Base-by-base conservation (phyloP, 1,140 invertebrate species). In the Nephila pilipes region DNA sequence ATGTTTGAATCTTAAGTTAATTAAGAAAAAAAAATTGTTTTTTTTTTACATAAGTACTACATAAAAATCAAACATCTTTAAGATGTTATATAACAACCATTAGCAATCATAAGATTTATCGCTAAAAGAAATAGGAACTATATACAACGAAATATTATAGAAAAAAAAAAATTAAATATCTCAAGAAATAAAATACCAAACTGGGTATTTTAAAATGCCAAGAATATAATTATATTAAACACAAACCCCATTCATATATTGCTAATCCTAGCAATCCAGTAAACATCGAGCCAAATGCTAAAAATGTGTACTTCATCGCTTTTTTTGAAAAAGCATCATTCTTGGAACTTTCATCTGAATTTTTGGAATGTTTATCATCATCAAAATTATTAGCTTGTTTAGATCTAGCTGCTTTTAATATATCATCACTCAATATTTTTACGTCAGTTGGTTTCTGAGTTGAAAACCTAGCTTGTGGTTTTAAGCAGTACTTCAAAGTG, bases 181-280 rank as follows among this genome's bases (percentile, higher is more conserved):
- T 58, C 10, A 58, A 58, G 18, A 1, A 58, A 58, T 22, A 58
- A 1, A 16, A 12, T 14, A 16, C 2, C 0, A 58, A 58, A 12
- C 14, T 12, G n/a, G 1, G 1, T 8, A n/a, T 63, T 63, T 14
- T 10, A n/a, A 29, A 6, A 65, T 3, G 18, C 22, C 8, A 25
- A 12, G 25, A n/a, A 65, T 29, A n/a, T n/a, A 65, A 65, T 36
- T n/a, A n/a, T n/a, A n/a, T n/a, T 83, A 16, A n/a, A 16, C 38
- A 90, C 93, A 25, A 65, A 93, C 93, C 93, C 93, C 93, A 93
- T 93, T 93, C 93, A 29, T 93, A 91, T 29, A 93, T 83, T 54
- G 81, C 58, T 12, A 90, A 32, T 87, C 88, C 93, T 3, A 85
- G 2, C 22, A 93, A 6, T 58, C 88, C 88, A n/a, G 93, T 87